Evolutionary conservation across 2,113 vertebrate species (phyloP), one percentile per base, ranked within the genome.

Genomic region (Uria aalge): DNA sequence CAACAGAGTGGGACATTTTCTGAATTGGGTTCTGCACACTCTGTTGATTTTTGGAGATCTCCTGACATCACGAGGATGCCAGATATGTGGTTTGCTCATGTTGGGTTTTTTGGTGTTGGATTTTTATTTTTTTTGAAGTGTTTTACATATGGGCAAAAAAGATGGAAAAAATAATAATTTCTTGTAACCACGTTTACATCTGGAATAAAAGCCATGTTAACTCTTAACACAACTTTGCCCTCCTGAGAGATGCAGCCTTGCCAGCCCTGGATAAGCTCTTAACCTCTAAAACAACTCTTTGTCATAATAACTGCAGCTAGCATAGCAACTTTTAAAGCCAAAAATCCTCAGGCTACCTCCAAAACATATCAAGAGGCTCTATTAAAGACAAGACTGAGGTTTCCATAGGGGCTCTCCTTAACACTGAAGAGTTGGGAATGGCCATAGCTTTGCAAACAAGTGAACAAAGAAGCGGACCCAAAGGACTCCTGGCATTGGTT

Each of bases 151-250:
- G 95, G 92, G 94, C 88, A 97, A 94, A 94, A 89, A 93, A 89
- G 83, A 96, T 91, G 94, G 92, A 92, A 97, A 97, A 96, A 96
- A 56, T 41, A 90, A 93, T 62, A 89, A 89, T 69, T 93, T 89
- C 52, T 96, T 91, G 40, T 68, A 95, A 96, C 94, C 62, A 80
- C 76, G 0, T 94, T 95, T 97, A 94, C 77, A 56, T 95, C 95
- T 95, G 86, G 91, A 97, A 97, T 91, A 96, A 97, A 94, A 92
- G 53, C 80, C 27, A 9, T 16, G 41, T 97, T 97, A 97, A 96
- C 97, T 97, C 96, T 95, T 97, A 94, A 89, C 69, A 92, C 67
- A 95, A 97, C 88, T 92, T 94, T 90, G 66, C 47, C 86, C 80
- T 95, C 76, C 60, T 64, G 85, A 95, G 84, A 85, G 60, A 72